Conservation (phyloP, 2,888 invertebrate species). For the Coronaproctus castanopsis region DNA sequence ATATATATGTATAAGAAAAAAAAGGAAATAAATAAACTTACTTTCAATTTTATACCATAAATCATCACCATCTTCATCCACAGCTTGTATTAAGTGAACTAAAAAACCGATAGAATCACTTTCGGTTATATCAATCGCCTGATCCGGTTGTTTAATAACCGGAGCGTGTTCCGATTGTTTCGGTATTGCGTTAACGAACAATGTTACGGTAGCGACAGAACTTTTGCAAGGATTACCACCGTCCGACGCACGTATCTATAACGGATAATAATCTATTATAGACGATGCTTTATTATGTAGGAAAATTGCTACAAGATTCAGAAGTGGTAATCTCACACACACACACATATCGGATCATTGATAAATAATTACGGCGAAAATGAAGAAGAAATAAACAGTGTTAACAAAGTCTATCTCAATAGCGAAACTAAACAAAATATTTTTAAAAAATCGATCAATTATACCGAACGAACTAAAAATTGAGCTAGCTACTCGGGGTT, state of each 20-base stretch:
- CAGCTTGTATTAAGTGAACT: conserved; percentile 64
- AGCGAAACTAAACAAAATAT: too few relatives aligned
- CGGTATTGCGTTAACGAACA: conserved; percentile 40
- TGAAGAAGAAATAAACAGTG: too few relatives aligned
- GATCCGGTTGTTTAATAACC: conserved; percentile 37
- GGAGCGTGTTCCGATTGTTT: conserved; percentile 39
- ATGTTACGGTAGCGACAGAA: conserved; percentile 51
- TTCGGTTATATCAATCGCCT: conserved; percentile 56
- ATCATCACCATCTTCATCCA: conserved; percentile 64
- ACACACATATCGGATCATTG: too few relatives aligned
- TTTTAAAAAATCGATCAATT: too few relatives aligned
- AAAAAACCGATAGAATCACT: conserved; percentile 70
- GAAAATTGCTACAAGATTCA: conserved; percentile 8
- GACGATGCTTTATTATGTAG: conserved; percentile 5
- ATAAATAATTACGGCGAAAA: too few relatives aligned
- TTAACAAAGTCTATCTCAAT: too few relatives aligned
- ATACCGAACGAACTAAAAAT: too few relatives aligned
- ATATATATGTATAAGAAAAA: too few relatives aligned
- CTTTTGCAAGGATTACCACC: conserved; percentile 51
- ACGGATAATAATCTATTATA: conserved; percentile 11
- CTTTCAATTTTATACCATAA: conserved; percentile 81
- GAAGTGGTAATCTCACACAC: too few relatives aligned
- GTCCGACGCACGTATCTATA: conserved; percentile 61
- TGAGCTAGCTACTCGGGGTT: too few relatives aligned
- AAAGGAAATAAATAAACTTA: too few relatives aligned